Evolutionary conservation across 23 tunicate species (phyloP).

Genomic region (Styela clava): DNA sequence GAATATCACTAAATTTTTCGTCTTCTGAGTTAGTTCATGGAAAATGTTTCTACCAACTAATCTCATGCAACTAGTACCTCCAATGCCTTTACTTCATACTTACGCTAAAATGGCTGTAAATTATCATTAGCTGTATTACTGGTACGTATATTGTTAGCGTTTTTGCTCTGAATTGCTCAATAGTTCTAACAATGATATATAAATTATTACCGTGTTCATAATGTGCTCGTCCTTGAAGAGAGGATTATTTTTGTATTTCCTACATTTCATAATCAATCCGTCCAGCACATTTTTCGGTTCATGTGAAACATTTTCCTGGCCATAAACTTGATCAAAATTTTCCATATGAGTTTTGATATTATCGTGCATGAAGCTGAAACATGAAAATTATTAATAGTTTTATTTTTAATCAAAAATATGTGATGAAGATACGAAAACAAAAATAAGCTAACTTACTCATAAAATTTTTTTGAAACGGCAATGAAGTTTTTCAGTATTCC

Average conservation of each 20-base stretch:
- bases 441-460: constrained; percentile 1
- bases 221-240: constrained; percentile 10
- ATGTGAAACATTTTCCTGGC: background rate
- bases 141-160: too few species aligned
- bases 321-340: background rate
- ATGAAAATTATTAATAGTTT: background rate
- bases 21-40: too few species aligned
- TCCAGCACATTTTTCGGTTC: constrained; percentile 25
- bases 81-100: too few species aligned
- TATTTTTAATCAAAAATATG: background rate
- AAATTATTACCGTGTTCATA: constrained; percentile 10
- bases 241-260: constrained; percentile 17
- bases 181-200: too few species aligned
- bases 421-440: background rate
- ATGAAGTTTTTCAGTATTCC: constrained; percentile 12
- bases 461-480: background rate
- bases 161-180: too few species aligned
- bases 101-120: too few species aligned
- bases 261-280: constrained; percentile 11
- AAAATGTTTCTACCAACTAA: too few species aligned
- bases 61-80: too few species aligned
- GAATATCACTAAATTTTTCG: too few species aligned
- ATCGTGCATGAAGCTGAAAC: constrained; percentile 11
- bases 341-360: constrained; percentile 3
- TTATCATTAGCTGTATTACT: too few species aligned